Conservation (phyloP, 2,888 invertebrate species). For the Odontocolon sp. region DNA sequence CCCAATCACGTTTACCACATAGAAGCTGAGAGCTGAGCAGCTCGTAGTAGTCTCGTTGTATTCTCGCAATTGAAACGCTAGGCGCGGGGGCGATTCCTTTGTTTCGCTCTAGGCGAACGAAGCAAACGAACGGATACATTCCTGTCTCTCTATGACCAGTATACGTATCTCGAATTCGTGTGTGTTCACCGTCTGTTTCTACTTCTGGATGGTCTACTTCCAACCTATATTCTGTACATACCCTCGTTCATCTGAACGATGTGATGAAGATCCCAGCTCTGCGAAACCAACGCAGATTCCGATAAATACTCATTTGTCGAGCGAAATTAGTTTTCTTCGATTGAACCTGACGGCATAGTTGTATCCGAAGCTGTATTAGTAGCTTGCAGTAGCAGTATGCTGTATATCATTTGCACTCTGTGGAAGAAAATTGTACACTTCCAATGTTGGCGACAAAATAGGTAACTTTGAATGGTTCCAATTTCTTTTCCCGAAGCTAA, state of each 20-base stretch:
- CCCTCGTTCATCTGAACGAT: not conserved
- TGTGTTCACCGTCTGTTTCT: not conserved
- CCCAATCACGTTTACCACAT: constrained; percentile 25
- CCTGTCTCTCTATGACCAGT: not conserved
- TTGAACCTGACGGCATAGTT: too few species aligned
- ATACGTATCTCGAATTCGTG: not conserved
- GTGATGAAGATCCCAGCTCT: not conserved
- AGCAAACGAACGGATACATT: constrained; percentile 8
- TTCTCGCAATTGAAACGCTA: constrained; percentile 41
- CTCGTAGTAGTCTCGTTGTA: constrained; percentile 36
- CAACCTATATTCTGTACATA: too few species aligned
- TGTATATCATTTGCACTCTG: not conserved
- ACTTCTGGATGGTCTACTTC: too few species aligned
- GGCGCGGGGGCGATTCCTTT: constrained; percentile 20
- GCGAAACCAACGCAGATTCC: constrained; percentile 59
- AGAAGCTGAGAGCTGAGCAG: constrained; percentile 11
- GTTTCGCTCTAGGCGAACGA: constrained; percentile 6
- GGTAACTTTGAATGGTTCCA: too few species aligned
- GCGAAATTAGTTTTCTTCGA: constrained; percentile 61
- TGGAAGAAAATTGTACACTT: too few species aligned
- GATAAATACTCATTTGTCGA: constrained; percentile 69
- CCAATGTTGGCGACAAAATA: too few species aligned
- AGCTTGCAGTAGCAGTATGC: too few species aligned
- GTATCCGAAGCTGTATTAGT: too few species aligned
- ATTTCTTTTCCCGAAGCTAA: too few species aligned